A percentile compares a stretch with the other conserved stretches of the same genome.
phyloP scores from a whole-genome alignment of 2,797 vertebrate species.

The Tapirus indicus region DNA sequence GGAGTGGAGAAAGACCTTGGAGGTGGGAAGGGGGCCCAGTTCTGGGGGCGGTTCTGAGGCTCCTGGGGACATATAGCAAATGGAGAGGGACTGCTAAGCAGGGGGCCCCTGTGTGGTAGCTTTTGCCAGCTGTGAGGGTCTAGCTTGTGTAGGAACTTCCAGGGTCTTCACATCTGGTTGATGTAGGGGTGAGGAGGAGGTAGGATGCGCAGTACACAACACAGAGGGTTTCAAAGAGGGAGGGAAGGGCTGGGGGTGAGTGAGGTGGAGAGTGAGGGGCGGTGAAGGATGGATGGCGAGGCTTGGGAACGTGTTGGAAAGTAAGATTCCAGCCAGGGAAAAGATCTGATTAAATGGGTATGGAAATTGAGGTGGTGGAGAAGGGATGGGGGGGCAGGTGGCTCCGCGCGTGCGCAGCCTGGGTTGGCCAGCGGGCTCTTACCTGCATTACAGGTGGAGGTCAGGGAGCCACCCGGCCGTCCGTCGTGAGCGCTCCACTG shows the following conservation, averaged over 20 bases:
- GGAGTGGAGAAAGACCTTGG: not conserved
- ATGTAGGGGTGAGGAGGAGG: not conserved
- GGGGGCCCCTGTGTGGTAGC: not conserved
- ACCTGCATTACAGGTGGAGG: slow-evolving; percentile 83
- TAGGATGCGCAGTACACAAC: too few relatives aligned
- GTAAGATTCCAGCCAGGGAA: not conserved
- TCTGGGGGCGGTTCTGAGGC: not conserved
- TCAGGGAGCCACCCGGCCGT: not conserved
- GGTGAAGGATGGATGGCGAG: fast-evolving
- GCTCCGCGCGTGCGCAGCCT: fast-evolving
- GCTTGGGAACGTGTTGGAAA: not conserved
- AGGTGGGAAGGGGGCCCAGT: not conserved
- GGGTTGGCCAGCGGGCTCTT: slow-evolving; percentile 38
- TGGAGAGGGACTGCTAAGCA: fast-evolving
- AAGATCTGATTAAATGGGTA: not conserved
- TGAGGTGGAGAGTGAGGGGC: not conserved
- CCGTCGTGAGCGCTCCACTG: not conserved
- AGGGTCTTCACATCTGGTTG: not conserved
- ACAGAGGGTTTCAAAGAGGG: too few relatives aligned
- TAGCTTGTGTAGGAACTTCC: not conserved
- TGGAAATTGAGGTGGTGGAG: not conserved
- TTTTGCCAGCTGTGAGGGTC: not conserved
- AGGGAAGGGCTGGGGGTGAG: not conserved
- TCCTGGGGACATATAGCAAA: not conserved
- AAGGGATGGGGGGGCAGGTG: not conserved